Evolutionary conservation across 2,797 vertebrate species (phyloP).

Genomic region (Lacerta agilis): DNA sequence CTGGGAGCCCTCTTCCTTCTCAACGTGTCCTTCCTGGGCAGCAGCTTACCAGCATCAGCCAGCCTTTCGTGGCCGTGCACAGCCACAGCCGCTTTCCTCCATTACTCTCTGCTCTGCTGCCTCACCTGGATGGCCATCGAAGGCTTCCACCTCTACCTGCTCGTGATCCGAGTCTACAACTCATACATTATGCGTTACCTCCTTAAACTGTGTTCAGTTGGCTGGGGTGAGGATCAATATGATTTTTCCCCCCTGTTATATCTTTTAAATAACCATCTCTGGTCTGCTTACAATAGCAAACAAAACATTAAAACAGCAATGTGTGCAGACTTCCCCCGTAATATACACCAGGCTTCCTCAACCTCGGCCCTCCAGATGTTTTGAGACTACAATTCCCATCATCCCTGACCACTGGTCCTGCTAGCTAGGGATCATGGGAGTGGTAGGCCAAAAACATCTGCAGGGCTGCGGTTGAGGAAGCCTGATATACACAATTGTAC

Average conservation of each 20-base stretch:
- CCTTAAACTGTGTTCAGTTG: constrained; percentile 83
- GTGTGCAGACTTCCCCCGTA: too few species aligned
- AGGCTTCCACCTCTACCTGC: constrained; percentile 87
- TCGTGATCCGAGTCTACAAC: constrained; percentile 85
- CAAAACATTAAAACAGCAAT: too few species aligned
- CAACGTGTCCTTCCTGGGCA: constrained; percentile 80
- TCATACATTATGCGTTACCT: constrained; percentile 83
- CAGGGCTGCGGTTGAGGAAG: too few species aligned
- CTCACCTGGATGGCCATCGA: constrained; percentile 84
- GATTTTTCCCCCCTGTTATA: accelerated
- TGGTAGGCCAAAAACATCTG: too few species aligned
- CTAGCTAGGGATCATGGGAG: too few species aligned
- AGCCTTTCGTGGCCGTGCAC: constrained; percentile 38
- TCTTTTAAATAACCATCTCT: neutral
- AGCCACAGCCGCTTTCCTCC: constrained; percentile 74
- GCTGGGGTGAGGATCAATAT: constrained; percentile 83
- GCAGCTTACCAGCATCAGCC: constrained; percentile 26
- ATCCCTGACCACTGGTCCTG: too few species aligned
- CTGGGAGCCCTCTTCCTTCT: constrained; percentile 79
- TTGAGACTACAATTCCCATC: too few species aligned
- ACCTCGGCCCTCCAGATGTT: too few species aligned
- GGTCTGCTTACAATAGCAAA: too few species aligned
- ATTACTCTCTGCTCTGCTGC: constrained; percentile 80
- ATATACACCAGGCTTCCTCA: too few species aligned
- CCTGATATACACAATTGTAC: too few species aligned